A percentile compares a stretch with the other conserved stretches of the same genome.
phyloP scores from a whole-genome alignment of 1,140 invertebrate genomes.

The Drosophila rufa region DNA sequence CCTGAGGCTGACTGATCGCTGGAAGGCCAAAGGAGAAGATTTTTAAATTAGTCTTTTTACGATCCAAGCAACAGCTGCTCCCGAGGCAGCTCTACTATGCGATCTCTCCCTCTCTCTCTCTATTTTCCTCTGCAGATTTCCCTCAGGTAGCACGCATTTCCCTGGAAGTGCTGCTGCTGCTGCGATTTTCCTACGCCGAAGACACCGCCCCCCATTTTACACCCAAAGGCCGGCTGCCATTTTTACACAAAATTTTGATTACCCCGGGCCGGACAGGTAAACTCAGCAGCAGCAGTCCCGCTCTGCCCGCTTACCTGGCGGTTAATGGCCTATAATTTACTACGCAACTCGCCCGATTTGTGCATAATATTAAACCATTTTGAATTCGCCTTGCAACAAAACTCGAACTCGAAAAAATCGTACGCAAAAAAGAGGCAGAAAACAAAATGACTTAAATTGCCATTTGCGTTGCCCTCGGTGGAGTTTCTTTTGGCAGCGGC shows the following conservation, averaged over 20 bases:
- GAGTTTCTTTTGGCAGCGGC: slow-evolving; percentile 7
- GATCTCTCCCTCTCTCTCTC: slow-evolving; percentile 6
- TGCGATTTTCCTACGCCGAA: slow-evolving; percentile 17
- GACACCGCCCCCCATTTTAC: slow-evolving; percentile 50
- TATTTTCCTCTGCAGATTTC: slow-evolving; percentile 2
- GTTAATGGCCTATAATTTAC: slow-evolving; percentile 65
- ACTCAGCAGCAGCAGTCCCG: slow-evolving; percentile 19
- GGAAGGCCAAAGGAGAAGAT: slow-evolving; percentile 28
- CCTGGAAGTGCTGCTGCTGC: slow-evolving; percentile 31
- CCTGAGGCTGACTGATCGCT: slow-evolving; percentile 53
- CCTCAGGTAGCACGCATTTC: slow-evolving; percentile 58
- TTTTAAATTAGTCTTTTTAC: slow-evolving; percentile 42
- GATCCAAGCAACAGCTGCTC: slow-evolving; percentile 28
- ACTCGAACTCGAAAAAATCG: slow-evolving; percentile 29
- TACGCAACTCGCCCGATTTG: slow-evolving; percentile 59
- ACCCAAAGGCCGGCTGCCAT: slow-evolving; percentile 56
- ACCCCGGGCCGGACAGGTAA: slow-evolving; percentile 39
- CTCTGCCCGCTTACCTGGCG: slow-evolving; percentile 25
- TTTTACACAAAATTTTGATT: slow-evolving; percentile 55
- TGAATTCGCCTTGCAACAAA: slow-evolving; percentile 46
- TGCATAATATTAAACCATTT: slow-evolving; percentile 71
- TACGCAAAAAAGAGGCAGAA: slow-evolving; percentile 28
- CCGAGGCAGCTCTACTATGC: neutral
- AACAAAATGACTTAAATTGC: slow-evolving; percentile 71
- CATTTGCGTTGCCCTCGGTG: slow-evolving; percentile 51